These are phyloP conservation scores for Drosophila mojavensis DNA, from an alignment of 1,140 invertebrate species.

Conservation along the genomic window DNA sequence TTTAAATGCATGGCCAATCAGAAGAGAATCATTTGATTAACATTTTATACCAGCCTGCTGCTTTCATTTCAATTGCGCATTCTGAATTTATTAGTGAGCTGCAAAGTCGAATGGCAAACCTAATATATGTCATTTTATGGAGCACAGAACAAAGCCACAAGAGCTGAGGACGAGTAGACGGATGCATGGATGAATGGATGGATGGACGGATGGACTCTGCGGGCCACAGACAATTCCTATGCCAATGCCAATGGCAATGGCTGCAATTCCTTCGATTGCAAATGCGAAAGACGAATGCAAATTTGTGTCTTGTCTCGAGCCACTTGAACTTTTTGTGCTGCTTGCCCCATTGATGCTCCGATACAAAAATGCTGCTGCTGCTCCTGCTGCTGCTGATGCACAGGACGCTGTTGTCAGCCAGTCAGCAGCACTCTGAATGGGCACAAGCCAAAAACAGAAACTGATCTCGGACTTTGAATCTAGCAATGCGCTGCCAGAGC, in stretches of 20 bases:
- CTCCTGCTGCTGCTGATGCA: slow-evolving; percentile 6
- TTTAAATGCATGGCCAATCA: slow-evolving; percentile 28
- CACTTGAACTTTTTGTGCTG: slow-evolving; percentile 44
- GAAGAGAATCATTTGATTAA: slow-evolving; percentile 54
- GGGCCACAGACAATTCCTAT: slow-evolving; percentile 23
- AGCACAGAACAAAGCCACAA: slow-evolving; percentile 26
- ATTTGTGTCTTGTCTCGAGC: slow-evolving; percentile 51
- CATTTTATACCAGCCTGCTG: slow-evolving; percentile 47
- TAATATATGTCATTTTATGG: slow-evolving; percentile 66
- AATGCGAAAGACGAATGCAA: slow-evolving; percentile 58
- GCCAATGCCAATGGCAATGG: slow-evolving; percentile 50
- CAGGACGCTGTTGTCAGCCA: slow-evolving; percentile 49
- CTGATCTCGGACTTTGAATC: slow-evolving; percentile 17
- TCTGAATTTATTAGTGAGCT: slow-evolving; percentile 57
- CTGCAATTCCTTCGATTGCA: slow-evolving; percentile 24
- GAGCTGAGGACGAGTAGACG: not conserved
- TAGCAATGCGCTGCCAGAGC: not conserved
- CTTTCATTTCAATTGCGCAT: slow-evolving; percentile 56
- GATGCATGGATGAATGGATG: not conserved
- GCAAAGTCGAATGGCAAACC: slow-evolving; percentile 52
- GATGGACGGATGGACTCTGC: not conserved
- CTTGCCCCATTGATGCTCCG: slow-evolving; percentile 25
- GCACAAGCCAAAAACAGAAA: slow-evolving; percentile 62
- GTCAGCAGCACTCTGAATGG: slow-evolving; percentile 24
- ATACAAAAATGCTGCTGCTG: slow-evolving; percentile 30